A percentile compares a stretch with the other conserved stretches of the same genome.
These are phyloP conservation scores for Trichonephila clavipes DNA, from an alignment of 1,140 invertebrate genomes.

Conservation along the genomic window DNA sequence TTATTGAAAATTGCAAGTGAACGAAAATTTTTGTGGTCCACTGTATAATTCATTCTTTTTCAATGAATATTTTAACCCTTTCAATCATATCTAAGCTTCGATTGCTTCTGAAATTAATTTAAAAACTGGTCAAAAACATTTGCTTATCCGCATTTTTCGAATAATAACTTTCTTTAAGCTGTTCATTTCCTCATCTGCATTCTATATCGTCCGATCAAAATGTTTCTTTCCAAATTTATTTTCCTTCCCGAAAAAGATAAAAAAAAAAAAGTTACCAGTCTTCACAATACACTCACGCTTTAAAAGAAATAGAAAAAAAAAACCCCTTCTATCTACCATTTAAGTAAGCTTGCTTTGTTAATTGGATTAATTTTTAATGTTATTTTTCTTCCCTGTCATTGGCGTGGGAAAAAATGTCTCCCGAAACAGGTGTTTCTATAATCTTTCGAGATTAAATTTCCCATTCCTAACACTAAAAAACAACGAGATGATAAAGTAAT, in stretches of 20 bases:
- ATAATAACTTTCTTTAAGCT: no score
- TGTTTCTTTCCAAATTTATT: neutral
- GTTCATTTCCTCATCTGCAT: no score
- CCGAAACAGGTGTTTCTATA: slow-evolving; percentile 25
- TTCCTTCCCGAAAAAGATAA: neutral
- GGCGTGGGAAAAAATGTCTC: neutral
- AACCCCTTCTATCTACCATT: neutral
- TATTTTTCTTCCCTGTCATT: slow-evolving; percentile 15
- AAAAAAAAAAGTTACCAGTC: neutral
- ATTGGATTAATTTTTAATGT: slow-evolving; percentile 31
- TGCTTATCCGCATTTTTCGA: no score
- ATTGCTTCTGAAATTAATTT: no score
- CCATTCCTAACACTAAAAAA: slow-evolving; percentile 29
- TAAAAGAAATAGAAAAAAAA: neutral
- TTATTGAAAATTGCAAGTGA: no score
- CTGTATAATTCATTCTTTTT: no score
- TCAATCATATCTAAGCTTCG: no score
- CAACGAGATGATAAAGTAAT: slow-evolving; percentile 21
- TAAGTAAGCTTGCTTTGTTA: neutral
- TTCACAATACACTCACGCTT: neutral
- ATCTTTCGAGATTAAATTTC: slow-evolving; percentile 52
- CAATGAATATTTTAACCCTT: no score
- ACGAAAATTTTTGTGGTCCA: no score
- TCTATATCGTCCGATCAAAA: no score
- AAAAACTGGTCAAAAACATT: no score